phyloP scores from a whole-genome alignment of 2,797 vertebrate species.

The Ibycter americanus region DNA sequence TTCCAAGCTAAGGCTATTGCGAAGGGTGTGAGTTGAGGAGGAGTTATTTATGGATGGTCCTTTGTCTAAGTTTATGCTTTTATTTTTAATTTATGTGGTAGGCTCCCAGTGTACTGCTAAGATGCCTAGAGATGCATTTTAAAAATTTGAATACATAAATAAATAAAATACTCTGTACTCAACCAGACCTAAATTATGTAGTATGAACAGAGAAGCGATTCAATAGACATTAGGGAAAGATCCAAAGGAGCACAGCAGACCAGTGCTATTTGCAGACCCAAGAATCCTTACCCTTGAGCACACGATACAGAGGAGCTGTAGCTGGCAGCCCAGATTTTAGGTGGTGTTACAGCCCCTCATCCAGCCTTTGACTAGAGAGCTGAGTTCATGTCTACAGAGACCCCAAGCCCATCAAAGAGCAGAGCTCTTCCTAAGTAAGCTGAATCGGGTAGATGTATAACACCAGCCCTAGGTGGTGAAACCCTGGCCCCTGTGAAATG shows the following conservation, averaged over 20 bases:
- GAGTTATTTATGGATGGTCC: constrained; percentile 45
- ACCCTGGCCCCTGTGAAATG: neutral
- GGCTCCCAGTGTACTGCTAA: neutral
- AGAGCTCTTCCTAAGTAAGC: neutral
- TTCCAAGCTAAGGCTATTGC: constrained; percentile 27
- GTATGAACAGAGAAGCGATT: neutral
- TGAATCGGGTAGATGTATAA: neutral
- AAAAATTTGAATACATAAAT: constrained; percentile 61
- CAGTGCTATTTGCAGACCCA: neutral
- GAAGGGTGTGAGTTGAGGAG: neutral
- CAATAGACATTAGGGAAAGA: neutral
- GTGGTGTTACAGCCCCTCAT: neutral
- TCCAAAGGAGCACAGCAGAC: neutral
- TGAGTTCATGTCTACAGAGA: neutral
- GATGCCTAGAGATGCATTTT: constrained; percentile 42
- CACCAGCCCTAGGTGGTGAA: neutral
- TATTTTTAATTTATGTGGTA: constrained; percentile 63
- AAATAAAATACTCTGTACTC: constrained; percentile 52
- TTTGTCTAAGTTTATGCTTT: constrained; percentile 55
- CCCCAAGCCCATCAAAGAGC: neutral
- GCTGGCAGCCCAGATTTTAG: neutral
- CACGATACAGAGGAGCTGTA: neutral
- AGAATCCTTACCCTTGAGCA: neutral
- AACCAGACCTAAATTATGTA: constrained; percentile 43
- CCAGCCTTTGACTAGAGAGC: neutral